A percentile compares a stretch with the other conserved stretches of the same genome.
phyloP scores from a whole-genome alignment of 2,797 vertebrate genomes.

The Pteronotus mesoamericanus region DNA sequence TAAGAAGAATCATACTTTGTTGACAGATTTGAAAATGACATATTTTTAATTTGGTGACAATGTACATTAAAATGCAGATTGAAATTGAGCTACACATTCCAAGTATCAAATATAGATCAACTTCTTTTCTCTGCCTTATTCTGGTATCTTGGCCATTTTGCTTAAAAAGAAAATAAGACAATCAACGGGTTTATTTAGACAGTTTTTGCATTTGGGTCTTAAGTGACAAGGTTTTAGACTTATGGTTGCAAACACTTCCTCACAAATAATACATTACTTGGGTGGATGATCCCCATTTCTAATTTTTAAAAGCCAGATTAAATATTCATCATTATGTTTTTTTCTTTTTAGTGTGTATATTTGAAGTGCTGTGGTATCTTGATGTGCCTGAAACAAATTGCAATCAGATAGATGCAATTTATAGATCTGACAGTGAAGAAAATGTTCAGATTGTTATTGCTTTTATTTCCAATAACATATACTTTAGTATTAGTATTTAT shows the following conservation, averaged over 20 bases:
- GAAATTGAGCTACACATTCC: background rate
- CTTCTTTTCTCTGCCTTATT: background rate
- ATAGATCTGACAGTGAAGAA: background rate
- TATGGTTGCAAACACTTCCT: background rate
- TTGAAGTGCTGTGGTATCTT: background rate
- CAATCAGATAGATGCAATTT: background rate
- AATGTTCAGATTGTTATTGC: background rate
- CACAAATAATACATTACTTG: background rate
- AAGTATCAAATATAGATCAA: background rate
- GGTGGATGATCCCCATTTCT: background rate
- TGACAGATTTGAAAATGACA: constrained; percentile 11
- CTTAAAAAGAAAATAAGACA: background rate
- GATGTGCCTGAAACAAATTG: background rate
- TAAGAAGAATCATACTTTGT: constrained; percentile 5
- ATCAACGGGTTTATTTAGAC: background rate
- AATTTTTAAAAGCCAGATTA: background rate
- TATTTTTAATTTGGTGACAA: background rate
- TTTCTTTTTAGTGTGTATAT: background rate
- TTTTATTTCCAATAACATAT: background rate
- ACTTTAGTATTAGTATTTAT: background rate
- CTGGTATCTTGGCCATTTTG: background rate
- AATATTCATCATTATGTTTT: background rate
- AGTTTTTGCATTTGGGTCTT: background rate
- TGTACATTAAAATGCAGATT: background rate
- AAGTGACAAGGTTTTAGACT: background rate